phyloP scores from a whole-genome alignment of 2,797 vertebrate species.

The Mastacembelus armatus region DNA sequence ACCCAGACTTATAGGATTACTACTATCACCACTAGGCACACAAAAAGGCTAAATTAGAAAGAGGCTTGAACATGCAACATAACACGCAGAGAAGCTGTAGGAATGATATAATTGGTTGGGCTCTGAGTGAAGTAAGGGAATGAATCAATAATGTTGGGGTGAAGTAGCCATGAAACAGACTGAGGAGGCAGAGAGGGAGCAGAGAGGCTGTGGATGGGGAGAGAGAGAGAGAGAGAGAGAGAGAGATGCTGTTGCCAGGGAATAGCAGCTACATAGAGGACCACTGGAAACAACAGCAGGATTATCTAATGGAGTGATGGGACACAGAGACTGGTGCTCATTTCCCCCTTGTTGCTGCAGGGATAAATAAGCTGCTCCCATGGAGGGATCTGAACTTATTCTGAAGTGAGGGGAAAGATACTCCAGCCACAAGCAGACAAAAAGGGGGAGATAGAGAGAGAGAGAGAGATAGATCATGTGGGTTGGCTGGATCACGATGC shows the following conservation, averaged over 20 bases:
- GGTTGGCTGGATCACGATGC: slow-evolving; percentile 40
- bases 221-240: slow-evolving; percentile 72
- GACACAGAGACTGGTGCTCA: slow-evolving; percentile 31
- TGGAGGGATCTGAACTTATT: slow-evolving; percentile 30
- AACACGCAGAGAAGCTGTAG: slow-evolving; percentile 14
- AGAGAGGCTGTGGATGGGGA: slow-evolving; percentile 53
- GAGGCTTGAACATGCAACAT: neutral
- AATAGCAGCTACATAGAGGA: slow-evolving; percentile 72
- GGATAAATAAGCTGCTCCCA: slow-evolving; percentile 37
- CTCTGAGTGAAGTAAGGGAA: slow-evolving; percentile 46
- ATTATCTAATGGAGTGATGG: slow-evolving; percentile 55
- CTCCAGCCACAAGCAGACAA: slow-evolving; percentile 18
- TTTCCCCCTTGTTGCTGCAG: slow-evolving; percentile 23
- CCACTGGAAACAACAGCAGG: slow-evolving; percentile 57
- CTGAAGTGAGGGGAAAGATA: slow-evolving; percentile 29
- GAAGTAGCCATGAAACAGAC: slow-evolving; percentile 33
- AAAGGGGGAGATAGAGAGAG: slow-evolving; percentile 5
- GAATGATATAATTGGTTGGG: slow-evolving; percentile 56
- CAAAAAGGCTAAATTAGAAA: neutral
- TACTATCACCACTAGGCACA: neutral
- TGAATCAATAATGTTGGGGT: slow-evolving; percentile 64
- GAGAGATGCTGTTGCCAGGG: slow-evolving; percentile 82
- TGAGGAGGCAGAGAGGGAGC: slow-evolving; percentile 39
- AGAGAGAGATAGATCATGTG: neutral
- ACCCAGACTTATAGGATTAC: neutral